Percentiles rank a stretch among this genome's conserved stretches.
These are phyloP conservation scores for Aporrectodea caliginosa DNA, from an alignment of 1,140 invertebrate genomes.

Conservation along the genomic window DNA sequence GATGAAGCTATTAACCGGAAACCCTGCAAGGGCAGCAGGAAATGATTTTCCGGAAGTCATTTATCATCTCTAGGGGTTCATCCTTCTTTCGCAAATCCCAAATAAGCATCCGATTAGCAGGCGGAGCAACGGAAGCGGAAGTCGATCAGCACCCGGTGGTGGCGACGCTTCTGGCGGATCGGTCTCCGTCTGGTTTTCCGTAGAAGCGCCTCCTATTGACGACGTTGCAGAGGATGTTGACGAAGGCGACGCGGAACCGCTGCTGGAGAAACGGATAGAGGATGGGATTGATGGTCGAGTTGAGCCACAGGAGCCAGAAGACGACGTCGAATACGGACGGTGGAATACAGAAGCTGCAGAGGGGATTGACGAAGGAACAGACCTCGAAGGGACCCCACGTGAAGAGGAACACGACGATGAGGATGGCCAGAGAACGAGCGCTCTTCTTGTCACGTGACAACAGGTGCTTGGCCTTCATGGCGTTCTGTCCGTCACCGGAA, in stretches of 20 bases:
- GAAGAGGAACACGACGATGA: constrained; percentile 32
- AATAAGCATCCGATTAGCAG: no score
- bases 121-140: no score
- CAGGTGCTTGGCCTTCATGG: not conserved
- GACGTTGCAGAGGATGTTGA: constrained; percentile 25
- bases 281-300: constrained; percentile 27
- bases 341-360: constrained; percentile 19
- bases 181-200: not conserved
- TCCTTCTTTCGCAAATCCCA: no score
- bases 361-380: constrained; percentile 6
- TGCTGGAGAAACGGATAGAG: constrained; percentile 33
- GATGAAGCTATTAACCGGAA: no score
- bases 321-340: constrained; percentile 12
- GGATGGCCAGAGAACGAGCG: constrained; percentile 32
- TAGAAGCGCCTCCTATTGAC: not conserved
- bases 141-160: not conserved
- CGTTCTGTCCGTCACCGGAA: not conserved
- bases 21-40: no score
- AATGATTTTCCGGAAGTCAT: no score
- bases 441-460: constrained; percentile 33
- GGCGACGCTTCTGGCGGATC: not conserved
- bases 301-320: constrained; percentile 29
- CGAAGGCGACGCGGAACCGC: constrained; percentile 34
- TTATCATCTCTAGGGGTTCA: no score
- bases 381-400: constrained; percentile 32